Conservation (phyloP, 1,140 invertebrate species). For the Portunus trituberculatus region DNA sequence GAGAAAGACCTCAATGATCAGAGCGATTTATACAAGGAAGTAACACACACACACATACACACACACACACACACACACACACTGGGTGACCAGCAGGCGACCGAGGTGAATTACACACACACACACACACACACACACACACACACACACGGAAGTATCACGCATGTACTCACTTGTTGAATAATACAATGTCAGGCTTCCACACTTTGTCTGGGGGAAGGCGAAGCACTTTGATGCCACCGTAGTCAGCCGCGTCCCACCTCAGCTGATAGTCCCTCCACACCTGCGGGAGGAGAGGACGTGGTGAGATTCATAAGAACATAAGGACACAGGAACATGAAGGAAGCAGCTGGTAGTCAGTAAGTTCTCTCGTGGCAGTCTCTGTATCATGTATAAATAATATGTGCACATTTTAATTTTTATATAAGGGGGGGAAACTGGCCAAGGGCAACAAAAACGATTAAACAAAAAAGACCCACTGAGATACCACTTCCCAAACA, state of each 20-base stretch:
- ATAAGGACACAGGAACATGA: not conserved
- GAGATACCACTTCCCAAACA: not conserved
- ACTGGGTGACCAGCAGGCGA: too few relatives aligned
- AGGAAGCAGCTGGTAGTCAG: not conserved
- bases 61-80: too few relatives aligned
- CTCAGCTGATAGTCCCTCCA: constrained; percentile 99
- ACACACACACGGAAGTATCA: not conserved
- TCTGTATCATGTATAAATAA: not conserved
- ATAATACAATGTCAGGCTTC: constrained; percentile 99
- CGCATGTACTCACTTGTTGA: constrained; percentile 95
- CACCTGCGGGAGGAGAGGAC: constrained; percentile 49
- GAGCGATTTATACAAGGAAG: too few relatives aligned
- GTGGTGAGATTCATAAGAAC: too few relatives aligned
- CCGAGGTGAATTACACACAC: too few relatives aligned
- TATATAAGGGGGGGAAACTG: too few relatives aligned
- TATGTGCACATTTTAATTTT: too few relatives aligned
- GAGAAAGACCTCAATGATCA: too few relatives aligned
- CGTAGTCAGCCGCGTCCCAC: constrained; percentile 99
- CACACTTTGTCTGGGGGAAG: constrained; percentile 99
- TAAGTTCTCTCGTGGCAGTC: not conserved
- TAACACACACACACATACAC: too few relatives aligned
- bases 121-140: not conserved
- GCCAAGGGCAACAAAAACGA: not conserved
- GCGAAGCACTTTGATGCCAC: constrained; percentile 96
- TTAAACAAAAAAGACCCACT: not conserved